These are phyloP conservation scores for Machimus rusticus DNA, from an alignment of 2,888 invertebrate genomes.

Conservation along the genomic window DNA sequence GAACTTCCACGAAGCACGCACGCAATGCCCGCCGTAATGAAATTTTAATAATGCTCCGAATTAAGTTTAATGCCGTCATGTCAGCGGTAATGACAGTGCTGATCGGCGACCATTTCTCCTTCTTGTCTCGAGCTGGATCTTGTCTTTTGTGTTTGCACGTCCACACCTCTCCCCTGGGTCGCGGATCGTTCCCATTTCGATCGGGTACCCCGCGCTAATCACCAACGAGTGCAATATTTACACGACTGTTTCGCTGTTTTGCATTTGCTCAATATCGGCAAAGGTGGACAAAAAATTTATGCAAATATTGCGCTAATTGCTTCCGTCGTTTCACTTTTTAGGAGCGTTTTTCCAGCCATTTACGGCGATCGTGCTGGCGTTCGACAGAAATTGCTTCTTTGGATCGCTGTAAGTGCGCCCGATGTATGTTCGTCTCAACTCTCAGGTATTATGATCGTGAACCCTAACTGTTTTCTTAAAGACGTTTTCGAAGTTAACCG, in stretches of 20 bases:
- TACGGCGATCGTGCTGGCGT: not conserved
- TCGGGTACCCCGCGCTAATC: not conserved
- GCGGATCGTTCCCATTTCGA: not conserved
- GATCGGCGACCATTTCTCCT: not conserved
- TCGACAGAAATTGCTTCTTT: not conserved
- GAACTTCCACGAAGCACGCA: not conserved
- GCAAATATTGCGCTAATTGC: conserved; percentile 29
- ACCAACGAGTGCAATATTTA: not conserved
- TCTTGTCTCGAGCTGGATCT: not conserved
- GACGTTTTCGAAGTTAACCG: not conserved
- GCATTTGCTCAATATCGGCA: conserved; percentile 1
- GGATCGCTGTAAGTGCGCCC: not conserved
- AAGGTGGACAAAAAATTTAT: conserved; percentile 12
- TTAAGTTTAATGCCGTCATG: not conserved
- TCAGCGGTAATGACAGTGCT: not conserved
- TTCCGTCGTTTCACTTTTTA: conserved; percentile 32
- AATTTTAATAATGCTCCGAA: not conserved
- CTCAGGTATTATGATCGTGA: not conserved
- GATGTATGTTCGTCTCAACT: not conserved
- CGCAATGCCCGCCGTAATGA: not conserved
- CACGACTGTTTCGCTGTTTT: not conserved
- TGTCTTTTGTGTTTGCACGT: not conserved
- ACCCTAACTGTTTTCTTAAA: not conserved
- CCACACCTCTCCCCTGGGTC: not conserved
- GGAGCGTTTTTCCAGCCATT: not conserved